Base-by-base conservation (phyloP, 2,113 vertebrate genomes). In the Beaufortia kweichowensis region DNA sequence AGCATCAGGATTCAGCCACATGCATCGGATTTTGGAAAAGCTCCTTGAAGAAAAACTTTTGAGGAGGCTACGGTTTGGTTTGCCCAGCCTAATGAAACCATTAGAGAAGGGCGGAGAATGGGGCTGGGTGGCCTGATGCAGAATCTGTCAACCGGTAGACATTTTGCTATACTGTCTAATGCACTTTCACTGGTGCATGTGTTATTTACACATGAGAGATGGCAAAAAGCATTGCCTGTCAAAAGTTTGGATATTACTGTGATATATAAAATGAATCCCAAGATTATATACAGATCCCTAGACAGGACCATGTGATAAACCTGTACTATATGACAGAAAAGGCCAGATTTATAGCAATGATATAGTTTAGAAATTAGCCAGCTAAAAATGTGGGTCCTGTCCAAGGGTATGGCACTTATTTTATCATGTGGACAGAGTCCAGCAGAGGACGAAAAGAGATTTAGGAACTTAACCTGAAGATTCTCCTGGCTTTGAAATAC, bases 311-410 rank as follows among this genome's bases (percentile, higher is more conserved):
- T 26, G 50, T 15, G 1, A 64, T 83, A 66, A 59, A 53, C 70
- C 64, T 26, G 50, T 15, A 11, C 33, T 24, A 66, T 67, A 65
- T 72, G 23, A 39, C 14, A 46, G 67, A 70, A 77, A 74, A 1
- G n/a, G 26, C 26, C 17, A 26, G 62, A 73, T 73, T 63, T 68
- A 81, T 67, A n/a, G 59, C 68, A 70, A 41, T 19, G 29, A n/a
- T 67, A 9, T 24, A 76, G 46, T 68, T 57, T 69, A 2, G 65
- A 77, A 77, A 33, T 73, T 24, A 72, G 43, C 46, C 41, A 48
- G 28, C 33, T 8, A 66, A 70, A 24, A 48, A 56, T 56, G n/a
- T 39, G 35, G 28, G 21, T 31, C 5, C 31, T 33, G 43, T 66
- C 46, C 74, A 69, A 43, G 9, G 4, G 39, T 59, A 24, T 23